Base-by-base conservation (phyloP, 2,888 invertebrate species). In the Bembecia ichneumoniformis region DNA sequence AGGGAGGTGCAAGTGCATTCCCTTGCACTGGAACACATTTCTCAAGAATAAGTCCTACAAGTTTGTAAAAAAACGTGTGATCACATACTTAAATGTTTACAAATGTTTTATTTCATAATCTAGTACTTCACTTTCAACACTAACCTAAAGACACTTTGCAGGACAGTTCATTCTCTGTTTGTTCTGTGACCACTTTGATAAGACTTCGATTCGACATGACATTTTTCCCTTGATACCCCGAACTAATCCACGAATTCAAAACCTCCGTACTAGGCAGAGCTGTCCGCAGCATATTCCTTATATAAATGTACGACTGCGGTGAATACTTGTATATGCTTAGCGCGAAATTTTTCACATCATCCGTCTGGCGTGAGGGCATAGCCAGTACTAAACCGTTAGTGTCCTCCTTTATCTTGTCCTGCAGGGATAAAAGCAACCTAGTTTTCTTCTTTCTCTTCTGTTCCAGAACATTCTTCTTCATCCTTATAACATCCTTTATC, bases 301-400 rank as follows among this genome's bases (percentile, higher is more conserved):
- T 68, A 57, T 87, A 87, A 54, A 87, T 77, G 48, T 87, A 87
- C 0, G 86, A 81, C 59, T 87, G 87, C 0, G 87, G 87, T 0
- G 87, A 86, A 56, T 84, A 86, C 57, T 82, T 86, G 58, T 87
- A 87, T 50, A 86, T 74, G 60, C 81, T 83, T 16, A 87, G 61
- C 0, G 86, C 78, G 49, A 87, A 87, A 55, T 82, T 83, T 60
- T 83, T 86, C 51, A 84, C 67, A 51, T 87, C 87, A 7, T 84
- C 83, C 0, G 87, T 84, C 36, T 87, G 82, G 53, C 77, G 69
- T 49, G 77, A 74, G 0, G 87, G 87, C 87, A 87, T 84, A 0
- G 86, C 84, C 50, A 87, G 57, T 1, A 87, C 80, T 10, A 87
- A 54, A 0, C 86, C 87, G 4, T 74, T 80, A 0, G 75, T 72